phyloP scores from a whole-genome alignment of 2,113 vertebrate species.

The Esox niger region DNA sequence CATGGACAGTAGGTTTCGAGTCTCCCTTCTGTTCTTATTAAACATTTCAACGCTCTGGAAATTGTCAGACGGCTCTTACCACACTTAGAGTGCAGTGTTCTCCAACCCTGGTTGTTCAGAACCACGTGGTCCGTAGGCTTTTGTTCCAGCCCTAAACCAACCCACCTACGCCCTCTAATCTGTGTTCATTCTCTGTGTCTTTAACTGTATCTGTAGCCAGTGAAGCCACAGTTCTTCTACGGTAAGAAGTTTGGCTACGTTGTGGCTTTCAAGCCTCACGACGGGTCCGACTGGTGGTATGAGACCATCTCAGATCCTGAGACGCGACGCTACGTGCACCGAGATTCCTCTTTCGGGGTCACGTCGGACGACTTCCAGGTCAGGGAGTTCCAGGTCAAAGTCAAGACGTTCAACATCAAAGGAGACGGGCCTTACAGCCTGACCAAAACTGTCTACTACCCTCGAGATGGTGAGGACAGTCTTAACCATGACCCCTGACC shows the following conservation, averaged over 20 bases:
- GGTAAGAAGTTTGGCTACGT: constrained; percentile 95
- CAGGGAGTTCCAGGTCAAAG: constrained; percentile 89
- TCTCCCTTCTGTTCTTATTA: background rate
- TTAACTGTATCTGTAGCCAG: constrained; percentile 77
- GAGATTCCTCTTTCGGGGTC: constrained; percentile 78
- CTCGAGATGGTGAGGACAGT: constrained; percentile 81
- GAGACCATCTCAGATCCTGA: constrained; percentile 92
- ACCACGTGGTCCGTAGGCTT: no score
- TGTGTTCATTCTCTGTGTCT: background rate
- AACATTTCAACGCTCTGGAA: no score
- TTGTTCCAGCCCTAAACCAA: no score
- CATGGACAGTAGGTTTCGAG: constrained; percentile 83
- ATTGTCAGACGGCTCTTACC: no score
- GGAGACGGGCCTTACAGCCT: constrained; percentile 92
- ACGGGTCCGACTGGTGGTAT: constrained; percentile 88
- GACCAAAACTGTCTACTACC: constrained; percentile 85
- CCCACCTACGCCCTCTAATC: no score
- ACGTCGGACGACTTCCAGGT: constrained; percentile 71
- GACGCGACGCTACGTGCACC: constrained; percentile 86
- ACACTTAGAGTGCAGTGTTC: no score
- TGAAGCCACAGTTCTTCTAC: constrained; percentile 89
- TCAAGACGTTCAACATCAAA: constrained; percentile 92
- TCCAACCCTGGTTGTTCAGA: no score
- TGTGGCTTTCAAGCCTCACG: constrained; percentile 89
- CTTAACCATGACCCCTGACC: background rate